Base-by-base conservation (phyloP, 2,113 vertebrate genomes). In the Ovis canadensis region DNA sequence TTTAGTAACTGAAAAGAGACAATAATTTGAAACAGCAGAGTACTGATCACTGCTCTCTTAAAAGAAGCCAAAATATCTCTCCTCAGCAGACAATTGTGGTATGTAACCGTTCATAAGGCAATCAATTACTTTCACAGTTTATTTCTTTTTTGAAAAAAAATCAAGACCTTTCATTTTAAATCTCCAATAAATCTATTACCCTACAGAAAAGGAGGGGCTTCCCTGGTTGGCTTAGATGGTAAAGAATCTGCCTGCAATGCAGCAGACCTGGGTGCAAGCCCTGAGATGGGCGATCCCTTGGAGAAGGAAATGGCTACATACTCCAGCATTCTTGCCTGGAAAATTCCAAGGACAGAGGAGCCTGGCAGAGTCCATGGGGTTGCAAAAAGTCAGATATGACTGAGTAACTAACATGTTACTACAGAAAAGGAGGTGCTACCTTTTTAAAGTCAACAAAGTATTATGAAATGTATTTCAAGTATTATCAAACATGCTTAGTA, bases 361-460 rank as follows among this genome's bases (percentile, higher is more conserved):
- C n/a, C n/a, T 23, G 67, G n/a, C 4, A 6, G 67, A 74, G 67
- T 36, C 67, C n/a, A 74, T 13, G 10, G 19, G 19, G 67, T 23
- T 40, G 67, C 67, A 74, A 71, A 71, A n/a, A 74, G n/a, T 74
- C 67, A 3, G 19, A 23, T 11, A 40, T 74, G n/a, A 13, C 67
- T 74, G 5, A 74, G 67, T 3, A 1, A 74, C 19, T 23, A 71
- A 71, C 67, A 40, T 36, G 10, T 40, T 36, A 23, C 10, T 3
- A 67, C 7, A 83, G 59, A 81, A n/a, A 94, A 88, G 27, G 16
- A 97, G 91, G 16, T 67, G 6, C 1, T 88, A 92, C 71, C 67
- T 91, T 40, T 93, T 93, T 40, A 33, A 91, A 94, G 59, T 90
- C 43, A 92, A 96, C 23, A 90, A 93, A 91, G 21, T 31, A 96